Percentiles rank a stretch among this genome's conserved stretches.
phyloP scores from a whole-genome alignment of 2,888 invertebrate genomes.

The Molanna angustata region DNA sequence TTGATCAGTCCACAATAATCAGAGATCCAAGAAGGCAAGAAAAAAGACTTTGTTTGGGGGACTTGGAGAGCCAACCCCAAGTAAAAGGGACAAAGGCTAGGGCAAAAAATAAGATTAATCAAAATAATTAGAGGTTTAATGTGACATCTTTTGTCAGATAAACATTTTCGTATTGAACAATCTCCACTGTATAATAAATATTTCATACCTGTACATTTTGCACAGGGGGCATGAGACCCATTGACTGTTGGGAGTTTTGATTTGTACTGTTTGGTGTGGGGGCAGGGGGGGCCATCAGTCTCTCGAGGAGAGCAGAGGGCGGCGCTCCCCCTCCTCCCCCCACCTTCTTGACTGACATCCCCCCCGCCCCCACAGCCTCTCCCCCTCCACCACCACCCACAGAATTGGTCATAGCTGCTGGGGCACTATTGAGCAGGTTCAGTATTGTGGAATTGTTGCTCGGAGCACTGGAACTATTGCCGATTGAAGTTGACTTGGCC shows the following conservation, averaged over 20 bases:
- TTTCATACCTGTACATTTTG: constrained; percentile 68
- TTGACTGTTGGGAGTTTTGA: constrained; percentile 16
- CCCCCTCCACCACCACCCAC: constrained; percentile 42
- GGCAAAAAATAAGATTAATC: no score
- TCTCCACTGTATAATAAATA: no score
- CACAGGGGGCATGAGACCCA: constrained; percentile 59
- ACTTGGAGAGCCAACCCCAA: no score
- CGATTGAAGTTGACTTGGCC: constrained; percentile 42
- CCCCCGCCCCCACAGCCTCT: constrained; percentile 37
- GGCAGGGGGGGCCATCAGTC: constrained; percentile 33
- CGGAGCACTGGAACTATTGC: constrained; percentile 44
- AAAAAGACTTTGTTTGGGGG: no score
- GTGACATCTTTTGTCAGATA: no score
- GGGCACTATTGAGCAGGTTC: constrained; percentile 74
- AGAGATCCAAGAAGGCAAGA: no score
- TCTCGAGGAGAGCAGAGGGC: constrained; percentile 30
- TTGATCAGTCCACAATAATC: no score
- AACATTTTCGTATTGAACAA: no score
- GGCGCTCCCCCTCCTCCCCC: constrained; percentile 37
- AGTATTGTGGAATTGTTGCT: constrained; percentile 71
- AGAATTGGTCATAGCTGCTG: constrained; percentile 65
- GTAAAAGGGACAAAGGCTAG: no score
- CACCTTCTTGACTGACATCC: constrained; percentile 37
- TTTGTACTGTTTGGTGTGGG: constrained; percentile 9
- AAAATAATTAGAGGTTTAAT: no score